Conservation (phyloP, 2,888 invertebrate genomes). For the Drosophila melanosoma region DNA sequence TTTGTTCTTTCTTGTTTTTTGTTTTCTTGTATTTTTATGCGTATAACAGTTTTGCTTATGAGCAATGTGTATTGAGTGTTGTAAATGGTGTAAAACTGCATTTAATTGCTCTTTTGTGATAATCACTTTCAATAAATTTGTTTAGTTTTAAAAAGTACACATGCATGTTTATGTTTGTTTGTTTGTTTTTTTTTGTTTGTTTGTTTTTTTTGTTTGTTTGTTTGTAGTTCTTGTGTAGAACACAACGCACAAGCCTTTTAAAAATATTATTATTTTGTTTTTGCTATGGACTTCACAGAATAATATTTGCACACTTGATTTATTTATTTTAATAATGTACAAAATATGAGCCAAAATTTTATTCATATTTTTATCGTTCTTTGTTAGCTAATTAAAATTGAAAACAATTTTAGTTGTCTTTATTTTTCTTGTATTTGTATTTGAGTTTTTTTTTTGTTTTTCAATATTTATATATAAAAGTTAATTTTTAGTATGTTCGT, state of each 20-base stretch:
- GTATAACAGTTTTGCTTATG: conserved; percentile 60
- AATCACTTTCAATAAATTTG: conserved; percentile 40
- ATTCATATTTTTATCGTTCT: conserved; percentile 5
- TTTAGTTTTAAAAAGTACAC: conserved; percentile 55
- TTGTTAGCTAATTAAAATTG: conserved; percentile 63
- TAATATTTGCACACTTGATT: conserved; percentile 31
- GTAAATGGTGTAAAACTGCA: conserved; percentile 53
- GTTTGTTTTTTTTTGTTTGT: conserved; percentile 31
- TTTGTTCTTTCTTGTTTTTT: conserved; percentile 2
- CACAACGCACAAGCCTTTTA: conserved; percentile 73
- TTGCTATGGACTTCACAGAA: conserved; percentile 53
- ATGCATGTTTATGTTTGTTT: conserved; percentile 28
- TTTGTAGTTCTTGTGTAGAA: conserved; percentile 49
- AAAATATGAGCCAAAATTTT: conserved; percentile 66
- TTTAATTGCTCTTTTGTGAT: conserved; percentile 44
- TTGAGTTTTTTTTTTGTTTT: conserved; percentile 26
- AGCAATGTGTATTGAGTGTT: conserved; percentile 32
- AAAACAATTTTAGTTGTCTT: conserved; percentile 67
- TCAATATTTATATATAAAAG: conserved; percentile 58
- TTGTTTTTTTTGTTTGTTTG: conserved; percentile 35
- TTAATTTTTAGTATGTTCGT: conserved; percentile 49
- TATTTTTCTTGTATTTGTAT: conserved; percentile 12
- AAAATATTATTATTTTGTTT: conserved; percentile 30
- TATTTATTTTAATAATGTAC: conserved; percentile 41
- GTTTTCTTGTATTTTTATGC: conserved; percentile 40